Conservation (phyloP, 2,797 vertebrate genomes). For the Premnoplex brunnescens region DNA sequence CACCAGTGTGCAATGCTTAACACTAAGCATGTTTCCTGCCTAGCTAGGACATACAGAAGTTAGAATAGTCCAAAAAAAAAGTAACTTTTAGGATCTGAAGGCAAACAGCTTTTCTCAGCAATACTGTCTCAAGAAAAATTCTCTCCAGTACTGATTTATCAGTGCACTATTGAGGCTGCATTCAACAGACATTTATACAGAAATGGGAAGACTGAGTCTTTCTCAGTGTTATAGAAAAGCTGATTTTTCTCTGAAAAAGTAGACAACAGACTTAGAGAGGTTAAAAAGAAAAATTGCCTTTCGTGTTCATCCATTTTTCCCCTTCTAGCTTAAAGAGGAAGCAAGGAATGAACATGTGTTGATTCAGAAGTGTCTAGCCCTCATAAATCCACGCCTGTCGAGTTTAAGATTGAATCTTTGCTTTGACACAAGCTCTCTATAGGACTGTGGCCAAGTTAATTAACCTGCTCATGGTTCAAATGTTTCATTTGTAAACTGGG, state of each 20-base stretch:
- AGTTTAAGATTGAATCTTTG: neutral
- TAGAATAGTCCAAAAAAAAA: neutral
- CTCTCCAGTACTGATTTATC: neutral
- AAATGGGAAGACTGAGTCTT: constrained; percentile 19
- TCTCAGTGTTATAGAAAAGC: neutral
- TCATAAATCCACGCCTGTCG: constrained; percentile 25
- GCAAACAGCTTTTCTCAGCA: constrained; percentile 58
- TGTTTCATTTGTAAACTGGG: constrained; percentile 3
- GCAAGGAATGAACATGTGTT: neutral
- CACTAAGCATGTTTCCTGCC: neutral
- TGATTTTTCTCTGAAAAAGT: constrained; percentile 36
- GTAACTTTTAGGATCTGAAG: neutral
- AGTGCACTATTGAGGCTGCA: neutral
- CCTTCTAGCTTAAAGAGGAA: constrained; percentile 16
- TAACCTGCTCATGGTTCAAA: constrained; percentile 3
- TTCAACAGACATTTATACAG: constrained; percentile 16
- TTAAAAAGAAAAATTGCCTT: constrained; percentile 57
- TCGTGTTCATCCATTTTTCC: constrained; percentile 31
- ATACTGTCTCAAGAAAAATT: constrained; percentile 24
- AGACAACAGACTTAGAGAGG: neutral
- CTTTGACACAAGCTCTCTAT: neutral
- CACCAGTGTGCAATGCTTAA: neutral
- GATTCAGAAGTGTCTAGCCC: neutral
- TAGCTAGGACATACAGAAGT: neutral
- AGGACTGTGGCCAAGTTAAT: constrained; percentile 2